Evolutionary conservation across 2,888 invertebrate genomes (phyloP).

Genomic region (Scrobipalpa atriplicella): DNA sequence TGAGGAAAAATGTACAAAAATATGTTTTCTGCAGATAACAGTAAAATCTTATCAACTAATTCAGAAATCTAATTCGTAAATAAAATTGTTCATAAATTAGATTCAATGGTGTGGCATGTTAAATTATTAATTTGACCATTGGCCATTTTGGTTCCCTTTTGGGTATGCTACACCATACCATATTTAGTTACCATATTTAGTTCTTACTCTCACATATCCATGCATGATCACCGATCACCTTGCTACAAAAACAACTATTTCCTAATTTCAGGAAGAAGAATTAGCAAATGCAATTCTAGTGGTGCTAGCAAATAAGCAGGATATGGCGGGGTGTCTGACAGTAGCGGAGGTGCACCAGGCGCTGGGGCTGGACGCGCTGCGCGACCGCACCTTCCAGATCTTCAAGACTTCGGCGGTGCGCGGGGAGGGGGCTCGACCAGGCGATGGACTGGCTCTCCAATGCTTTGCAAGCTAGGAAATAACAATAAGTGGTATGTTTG

Average conservation of each 20-base stretch:
- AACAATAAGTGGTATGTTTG: conserved; percentile 56
- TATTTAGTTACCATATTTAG: too few species aligned
- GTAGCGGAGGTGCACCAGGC: conserved; percentile 99
- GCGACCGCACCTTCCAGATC: conserved; percentile 99
- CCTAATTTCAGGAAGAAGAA: conserved; percentile 93
- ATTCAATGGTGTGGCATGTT: too few species aligned
- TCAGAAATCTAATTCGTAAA: too few species aligned
- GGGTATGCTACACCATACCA: too few species aligned
- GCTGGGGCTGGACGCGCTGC: conserved; percentile 95
- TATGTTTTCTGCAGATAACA: too few species aligned
- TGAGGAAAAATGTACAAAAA: too few species aligned
- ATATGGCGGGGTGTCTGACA: conserved; percentile 98
- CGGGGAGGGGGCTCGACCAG: conserved; percentile 98
- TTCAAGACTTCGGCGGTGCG: conserved; percentile 99
- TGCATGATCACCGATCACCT: too few species aligned
- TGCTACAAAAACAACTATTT: neutral
- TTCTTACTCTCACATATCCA: too few species aligned
- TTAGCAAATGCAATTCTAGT: conserved; percentile 97
- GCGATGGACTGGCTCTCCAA: conserved; percentile 99
- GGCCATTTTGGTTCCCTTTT: too few species aligned
- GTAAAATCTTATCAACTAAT: neutral
- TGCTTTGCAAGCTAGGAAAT: conserved; percentile 94
- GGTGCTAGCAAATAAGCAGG: conserved; percentile 99
- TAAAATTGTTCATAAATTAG: too few species aligned
- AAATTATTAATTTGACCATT: too few species aligned